Evolutionary conservation across 2,797 vertebrate species (phyloP), one percentile per base, ranked within the genome.

Genomic region (Semaprochilodus insignis): DNA sequence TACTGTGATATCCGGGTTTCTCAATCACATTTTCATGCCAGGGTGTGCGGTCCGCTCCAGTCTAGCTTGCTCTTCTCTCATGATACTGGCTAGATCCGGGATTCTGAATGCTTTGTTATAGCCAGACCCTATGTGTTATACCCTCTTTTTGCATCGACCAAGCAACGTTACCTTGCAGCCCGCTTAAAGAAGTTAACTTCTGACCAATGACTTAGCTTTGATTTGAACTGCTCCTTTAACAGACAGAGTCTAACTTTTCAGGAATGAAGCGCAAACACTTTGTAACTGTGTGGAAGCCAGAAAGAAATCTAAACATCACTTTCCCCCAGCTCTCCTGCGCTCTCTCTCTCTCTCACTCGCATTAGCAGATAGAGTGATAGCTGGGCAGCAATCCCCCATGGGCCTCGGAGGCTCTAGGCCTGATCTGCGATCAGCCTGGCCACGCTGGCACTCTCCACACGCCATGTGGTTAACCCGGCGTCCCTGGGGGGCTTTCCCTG

Each of bases 381-480:
- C 81, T 80, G 80, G 74, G 57, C 74, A 85, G 88, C 93, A 93
- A 93, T 93, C 91, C 90, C 31, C 69, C 70, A 88, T 88, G 62
- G 74, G 59, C 87, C 86, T 87, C 86, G 25, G 81, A 79, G 88
- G 85, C 89, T 88, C 86, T 89, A 85, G 89, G 88, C 82, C 84
- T 90, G 91, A 90, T 88, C 91, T 90, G 91, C 86, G 89, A 88
- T 88, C 88, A 88, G 89, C 90, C 90, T 88, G 89, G 90, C 89
- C 91, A 88, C 88, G 89, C 90, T 94, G 93, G 93, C 93, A 93
- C 87, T 72, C 86, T 88, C 72, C 85, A 74, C 54, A 66, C 90
- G 87, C 92, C 93, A 93, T 93, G 93, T 93, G 94, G 92, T 91
- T 71, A 48, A 89, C 87, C 88, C 87, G 77, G 86, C 86, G 75